Conservation (phyloP, 2,113 vertebrate genomes). For the Crocuta crocuta region DNA sequence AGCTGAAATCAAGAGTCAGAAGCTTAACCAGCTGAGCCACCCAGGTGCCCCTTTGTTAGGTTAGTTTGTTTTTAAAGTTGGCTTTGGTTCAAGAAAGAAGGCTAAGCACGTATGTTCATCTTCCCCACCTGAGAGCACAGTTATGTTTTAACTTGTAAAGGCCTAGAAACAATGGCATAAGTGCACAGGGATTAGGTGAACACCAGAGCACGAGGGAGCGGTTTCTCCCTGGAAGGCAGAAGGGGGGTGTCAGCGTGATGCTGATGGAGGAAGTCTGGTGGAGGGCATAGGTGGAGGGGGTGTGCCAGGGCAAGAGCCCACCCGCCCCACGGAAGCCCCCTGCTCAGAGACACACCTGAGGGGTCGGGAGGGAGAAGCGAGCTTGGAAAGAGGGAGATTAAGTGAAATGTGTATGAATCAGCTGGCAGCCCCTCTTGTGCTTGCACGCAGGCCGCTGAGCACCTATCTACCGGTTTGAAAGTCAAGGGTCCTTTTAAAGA, state of each 20-base stretch:
- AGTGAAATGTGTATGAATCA: neutral
- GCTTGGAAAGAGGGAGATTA: neutral
- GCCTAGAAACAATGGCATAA: neutral
- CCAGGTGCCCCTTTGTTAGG: too few relatives aligned
- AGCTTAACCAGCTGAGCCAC: too few relatives aligned
- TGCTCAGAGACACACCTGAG: neutral
- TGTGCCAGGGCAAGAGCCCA: neutral
- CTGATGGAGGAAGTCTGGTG: too few relatives aligned
- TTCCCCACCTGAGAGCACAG: neutral
- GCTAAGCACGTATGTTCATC: neutral
- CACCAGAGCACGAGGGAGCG: neutral
- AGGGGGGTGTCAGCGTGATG: neutral
- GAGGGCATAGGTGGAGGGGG: neutral
- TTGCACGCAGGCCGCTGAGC: neutral
- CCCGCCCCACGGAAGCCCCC: neutral
- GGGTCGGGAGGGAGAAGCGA: neutral
- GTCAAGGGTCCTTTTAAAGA: neutral
- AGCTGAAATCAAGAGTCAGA: too few relatives aligned
- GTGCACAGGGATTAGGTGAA: neutral
- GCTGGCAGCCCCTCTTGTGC: too few relatives aligned
- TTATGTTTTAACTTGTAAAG: neutral
- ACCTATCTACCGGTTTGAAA: neutral
- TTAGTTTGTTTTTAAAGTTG: neutral
- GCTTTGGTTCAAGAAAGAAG: neutral
- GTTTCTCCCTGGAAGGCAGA: neutral